Conservation (phyloP, 2,113 vertebrate species). For the Sciurus niger region DNA sequence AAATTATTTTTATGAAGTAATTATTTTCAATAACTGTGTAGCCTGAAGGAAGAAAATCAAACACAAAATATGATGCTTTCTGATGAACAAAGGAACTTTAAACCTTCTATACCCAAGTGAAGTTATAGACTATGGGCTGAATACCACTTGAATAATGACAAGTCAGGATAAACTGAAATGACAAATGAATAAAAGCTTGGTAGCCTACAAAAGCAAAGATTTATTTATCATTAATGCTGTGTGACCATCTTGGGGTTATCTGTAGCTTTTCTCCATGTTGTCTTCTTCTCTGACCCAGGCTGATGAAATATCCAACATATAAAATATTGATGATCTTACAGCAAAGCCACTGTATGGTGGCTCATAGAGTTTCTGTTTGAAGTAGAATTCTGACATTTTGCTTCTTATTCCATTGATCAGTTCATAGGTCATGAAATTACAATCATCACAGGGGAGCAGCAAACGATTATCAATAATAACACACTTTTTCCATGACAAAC, state of each 20-base stretch:
- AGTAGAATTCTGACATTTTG: conserved; percentile 30
- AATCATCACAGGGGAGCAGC: neutral
- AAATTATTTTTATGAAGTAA: conserved; percentile 11
- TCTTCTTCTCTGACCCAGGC: neutral
- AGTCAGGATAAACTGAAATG: neutral
- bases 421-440: conserved; percentile 49
- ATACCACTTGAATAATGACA: neutral
- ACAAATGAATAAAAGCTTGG: neutral
- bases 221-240: neutral
- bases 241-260: neutral
- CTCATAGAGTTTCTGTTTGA: neutral
- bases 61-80: conserved; percentile 29
- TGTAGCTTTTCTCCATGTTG: neutral
- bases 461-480: neutral
- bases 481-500: neutral
- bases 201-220: neutral
- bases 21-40: neutral
- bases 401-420: neutral
- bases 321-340: neutral
- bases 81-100: conserved; percentile 36
- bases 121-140: neutral
- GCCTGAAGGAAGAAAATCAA: neutral
- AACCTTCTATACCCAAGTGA: neutral
- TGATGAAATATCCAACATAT: neutral
- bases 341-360: neutral